Conservation (phyloP, 2,888 invertebrate species). For the Fragum fragum region DNA sequence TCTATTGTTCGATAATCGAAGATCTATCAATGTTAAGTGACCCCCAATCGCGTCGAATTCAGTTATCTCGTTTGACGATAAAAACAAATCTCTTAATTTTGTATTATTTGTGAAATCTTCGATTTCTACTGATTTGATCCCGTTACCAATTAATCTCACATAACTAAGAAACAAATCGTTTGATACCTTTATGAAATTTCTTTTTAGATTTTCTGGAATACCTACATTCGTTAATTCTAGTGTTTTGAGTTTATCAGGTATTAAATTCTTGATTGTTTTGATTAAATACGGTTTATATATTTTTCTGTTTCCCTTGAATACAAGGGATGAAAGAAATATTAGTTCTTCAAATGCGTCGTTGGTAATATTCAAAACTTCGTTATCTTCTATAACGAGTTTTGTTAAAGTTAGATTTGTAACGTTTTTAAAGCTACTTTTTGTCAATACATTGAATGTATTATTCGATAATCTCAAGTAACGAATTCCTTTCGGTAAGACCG, state of each 20-base stretch:
- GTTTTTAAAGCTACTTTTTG: background rate
- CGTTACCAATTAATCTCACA: background rate
- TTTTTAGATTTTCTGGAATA: background rate
- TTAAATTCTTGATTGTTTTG: background rate
- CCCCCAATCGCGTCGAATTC: background rate
- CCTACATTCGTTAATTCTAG: background rate
- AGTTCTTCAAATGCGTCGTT: background rate
- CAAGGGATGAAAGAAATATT: background rate
- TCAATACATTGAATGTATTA: background rate
- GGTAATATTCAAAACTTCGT: background rate
- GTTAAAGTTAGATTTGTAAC: background rate
- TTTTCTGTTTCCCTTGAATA: background rate
- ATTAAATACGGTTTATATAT: background rate
- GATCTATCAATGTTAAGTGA: background rate
- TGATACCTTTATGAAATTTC: background rate
- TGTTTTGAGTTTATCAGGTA: background rate
- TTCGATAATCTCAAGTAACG: background rate
- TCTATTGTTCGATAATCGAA: background rate
- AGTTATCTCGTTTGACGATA: background rate
- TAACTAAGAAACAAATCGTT: background rate
- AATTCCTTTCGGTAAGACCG: background rate
- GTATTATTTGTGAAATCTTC: background rate
- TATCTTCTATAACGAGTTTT: background rate
- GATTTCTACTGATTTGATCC: background rate
- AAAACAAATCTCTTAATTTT: background rate